Evolutionary conservation across 1,140 invertebrate species (phyloP).

Genomic region (Neomicropteryx cornuta): DNA sequence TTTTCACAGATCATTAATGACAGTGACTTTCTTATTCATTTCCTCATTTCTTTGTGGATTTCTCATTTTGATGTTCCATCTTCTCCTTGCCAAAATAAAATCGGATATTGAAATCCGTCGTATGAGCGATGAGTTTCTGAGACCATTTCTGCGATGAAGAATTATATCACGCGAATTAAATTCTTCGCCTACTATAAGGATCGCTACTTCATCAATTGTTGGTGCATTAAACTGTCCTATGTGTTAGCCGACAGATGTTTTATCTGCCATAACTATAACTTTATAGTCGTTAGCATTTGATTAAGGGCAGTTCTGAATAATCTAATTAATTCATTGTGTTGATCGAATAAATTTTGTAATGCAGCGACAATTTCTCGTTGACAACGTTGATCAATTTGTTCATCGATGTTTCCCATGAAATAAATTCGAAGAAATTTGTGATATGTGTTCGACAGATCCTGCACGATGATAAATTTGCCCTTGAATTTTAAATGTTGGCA

Average conservation of each 20-base stretch:
- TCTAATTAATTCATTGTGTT: too few species aligned
- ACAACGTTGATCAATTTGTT: conserved; percentile 17
- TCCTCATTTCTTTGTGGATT: too few species aligned
- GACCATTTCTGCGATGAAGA: conserved; percentile 25
- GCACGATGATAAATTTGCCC: conserved; percentile 25
- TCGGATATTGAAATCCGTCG: conserved; percentile 38
- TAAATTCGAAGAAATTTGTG: conserved; percentile 22
- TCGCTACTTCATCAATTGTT: conserved; percentile 31
- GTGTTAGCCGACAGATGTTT: conserved; percentile 27
- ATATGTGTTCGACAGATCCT: conserved; percentile 16
- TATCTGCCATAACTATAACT: conserved; percentile 21
- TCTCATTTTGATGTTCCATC: too few species aligned
- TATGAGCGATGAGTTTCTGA: conserved; percentile 32
- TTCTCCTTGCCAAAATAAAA: conserved; percentile 36
- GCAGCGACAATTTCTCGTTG: too few species aligned
- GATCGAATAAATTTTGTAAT: too few species aligned
- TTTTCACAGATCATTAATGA: too few species aligned
- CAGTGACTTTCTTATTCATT: too few species aligned
- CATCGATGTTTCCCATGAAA: conserved; percentile 20
- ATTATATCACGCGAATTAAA: conserved; percentile 29
- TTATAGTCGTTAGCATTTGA: conserved; percentile 19
- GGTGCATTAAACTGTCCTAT: conserved; percentile 31
- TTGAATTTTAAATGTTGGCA: conserved; percentile 22
- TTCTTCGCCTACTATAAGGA: conserved; percentile 30
- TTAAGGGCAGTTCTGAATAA: too few species aligned